phyloP scores from a whole-genome alignment of 2,113 vertebrate species.

The Ranitomeya variabilis region DNA sequence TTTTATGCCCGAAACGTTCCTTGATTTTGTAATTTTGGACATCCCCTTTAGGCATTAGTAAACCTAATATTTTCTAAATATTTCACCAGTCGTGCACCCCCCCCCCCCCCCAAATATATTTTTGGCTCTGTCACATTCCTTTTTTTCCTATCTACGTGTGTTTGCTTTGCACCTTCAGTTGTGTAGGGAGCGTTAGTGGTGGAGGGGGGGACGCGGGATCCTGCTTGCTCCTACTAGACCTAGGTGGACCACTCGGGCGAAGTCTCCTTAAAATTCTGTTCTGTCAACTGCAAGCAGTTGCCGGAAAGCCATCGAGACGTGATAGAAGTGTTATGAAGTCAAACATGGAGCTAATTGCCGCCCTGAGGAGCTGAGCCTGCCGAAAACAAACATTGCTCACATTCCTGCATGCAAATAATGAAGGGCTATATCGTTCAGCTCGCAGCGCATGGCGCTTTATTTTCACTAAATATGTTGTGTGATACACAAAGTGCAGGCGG shows the following conservation, averaged over 20 bases:
- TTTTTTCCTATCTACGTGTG: not conserved
- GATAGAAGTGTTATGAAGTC: slow-evolving; percentile 13
- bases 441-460: not conserved
- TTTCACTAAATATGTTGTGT: not conserved
- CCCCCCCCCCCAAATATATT: not conserved
- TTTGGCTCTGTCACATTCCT: not conserved
- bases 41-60: no score
- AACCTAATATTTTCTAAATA: no score
- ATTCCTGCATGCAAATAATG: not conserved
- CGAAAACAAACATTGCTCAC: slow-evolving; percentile 15
- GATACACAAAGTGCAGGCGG: not conserved
- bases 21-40: no score
- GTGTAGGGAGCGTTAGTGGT: not conserved
- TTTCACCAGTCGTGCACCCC: no score
- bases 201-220: not conserved
- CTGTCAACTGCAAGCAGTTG: not conserved
- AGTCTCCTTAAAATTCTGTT: slow-evolving; percentile 26
- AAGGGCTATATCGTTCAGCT: not conserved
- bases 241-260: slow-evolving; percentile 33
- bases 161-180: not conserved
- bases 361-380: not conserved
- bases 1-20: no score
- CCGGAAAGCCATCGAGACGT: slow-evolving; percentile 8
- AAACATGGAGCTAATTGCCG: slow-evolving; percentile 21
- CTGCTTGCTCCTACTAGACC: not conserved